Percentiles rank a stretch among this genome's conserved stretches.
Evolutionary conservation across 2,113 vertebrate genomes (phyloP).

Genomic region (Muntiacus reevesi): DNA sequence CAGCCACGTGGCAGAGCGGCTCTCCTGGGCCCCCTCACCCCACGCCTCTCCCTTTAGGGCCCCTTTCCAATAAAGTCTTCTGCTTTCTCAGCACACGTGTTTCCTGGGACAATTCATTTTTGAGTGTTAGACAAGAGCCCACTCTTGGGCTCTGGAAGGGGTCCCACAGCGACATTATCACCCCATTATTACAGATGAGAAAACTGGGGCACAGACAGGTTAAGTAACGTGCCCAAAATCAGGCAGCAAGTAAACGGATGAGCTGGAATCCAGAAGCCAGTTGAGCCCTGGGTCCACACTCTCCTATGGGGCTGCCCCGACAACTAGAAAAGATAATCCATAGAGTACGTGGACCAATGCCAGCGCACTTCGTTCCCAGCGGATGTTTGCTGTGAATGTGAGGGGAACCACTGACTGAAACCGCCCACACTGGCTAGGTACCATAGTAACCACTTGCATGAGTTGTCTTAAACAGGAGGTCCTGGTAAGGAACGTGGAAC

Average conservation of each 20-base stretch:
- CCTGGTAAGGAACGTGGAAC: neutral
- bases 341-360: neutral
- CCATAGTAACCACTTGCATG: neutral
- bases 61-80: neutral
- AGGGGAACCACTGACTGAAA: neutral
- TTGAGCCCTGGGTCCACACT: neutral
- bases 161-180: neutral
- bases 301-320: neutral
- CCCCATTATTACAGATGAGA: neutral
- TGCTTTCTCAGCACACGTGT: neutral
- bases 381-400: neutral
- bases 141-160: neutral
- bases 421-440: neutral
- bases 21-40: neutral
- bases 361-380: neutral
- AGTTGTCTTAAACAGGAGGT: neutral
- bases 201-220: neutral
- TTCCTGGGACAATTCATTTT: neutral
- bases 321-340: neutral
- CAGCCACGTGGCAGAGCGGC: neutral
- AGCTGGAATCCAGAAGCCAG: neutral
- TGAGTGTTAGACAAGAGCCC: neutral
- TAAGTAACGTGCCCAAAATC: neutral
- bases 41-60: neutral
- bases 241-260: neutral